Percentiles rank a stretch among this genome's conserved stretches.
Evolutionary conservation across 2,888 invertebrate genomes (phyloP).

Genomic region (Melieria omissa): DNA sequence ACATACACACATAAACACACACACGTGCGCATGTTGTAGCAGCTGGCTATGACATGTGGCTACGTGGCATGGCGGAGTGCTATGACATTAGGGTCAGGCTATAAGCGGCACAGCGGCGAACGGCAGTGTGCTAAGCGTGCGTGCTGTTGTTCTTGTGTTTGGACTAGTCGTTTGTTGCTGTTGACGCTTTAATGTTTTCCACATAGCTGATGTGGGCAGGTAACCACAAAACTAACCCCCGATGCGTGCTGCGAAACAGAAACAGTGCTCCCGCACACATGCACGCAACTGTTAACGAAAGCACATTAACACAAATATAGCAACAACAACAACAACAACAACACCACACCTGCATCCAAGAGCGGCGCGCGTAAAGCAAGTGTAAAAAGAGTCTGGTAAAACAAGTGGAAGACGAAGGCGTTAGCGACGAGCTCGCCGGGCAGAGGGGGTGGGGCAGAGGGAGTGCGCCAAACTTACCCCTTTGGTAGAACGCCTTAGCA

Average conservation of each 20-base stretch:
- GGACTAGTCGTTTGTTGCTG: neutral
- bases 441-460: no score
- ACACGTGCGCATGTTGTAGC: constrained; percentile 17
- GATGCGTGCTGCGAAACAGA: constrained; percentile 18
- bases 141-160: neutral
- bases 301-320: no score
- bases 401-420: neutral
- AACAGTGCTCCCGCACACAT: constrained; percentile 19
- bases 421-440: no score
- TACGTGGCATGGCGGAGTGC: neutral
- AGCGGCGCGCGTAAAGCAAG: no score
- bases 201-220: no score
- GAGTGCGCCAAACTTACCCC: constrained; percentile 49
- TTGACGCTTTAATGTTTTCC: neutral
- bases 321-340: no score
- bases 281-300: neutral
- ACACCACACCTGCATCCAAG: no score
- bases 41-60: neutral
- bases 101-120: neutral
- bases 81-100: constrained; percentile 7
- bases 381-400: neutral
- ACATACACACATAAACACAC: constrained; percentile 42
- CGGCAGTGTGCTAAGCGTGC: neutral
- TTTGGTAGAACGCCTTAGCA: constrained; percentile 39
- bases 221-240: constrained; percentile 33